Base-by-base conservation (phyloP, 2,888 invertebrate species). In the Xestobium rufovillosum region DNA sequence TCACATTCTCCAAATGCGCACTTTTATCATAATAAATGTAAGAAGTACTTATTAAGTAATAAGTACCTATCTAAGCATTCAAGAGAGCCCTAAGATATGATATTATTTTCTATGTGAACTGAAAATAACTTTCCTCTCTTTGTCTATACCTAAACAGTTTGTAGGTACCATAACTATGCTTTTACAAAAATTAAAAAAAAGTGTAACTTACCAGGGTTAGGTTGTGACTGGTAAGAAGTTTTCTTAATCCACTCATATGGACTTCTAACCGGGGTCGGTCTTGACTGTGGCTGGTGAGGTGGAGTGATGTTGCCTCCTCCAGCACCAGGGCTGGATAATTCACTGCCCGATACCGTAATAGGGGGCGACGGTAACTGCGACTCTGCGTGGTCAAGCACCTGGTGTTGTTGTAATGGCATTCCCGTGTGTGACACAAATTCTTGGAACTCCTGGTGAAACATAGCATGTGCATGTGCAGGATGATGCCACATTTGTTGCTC, bases 171-270 rank as follows among this genome's bases (percentile, higher is more conserved):
- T n/a, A n/a, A n/a, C n/a, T n/a, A n/a, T n/a, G n/a, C n/a, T n/a
- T n/a, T n/a, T n/a, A n/a, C n/a, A n/a, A n/a, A n/a, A n/a, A n/a
- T n/a, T n/a, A n/a, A n/a, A n/a, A n/a, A 31, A 29, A 28, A 13
- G 12, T 14, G 3, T 10, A 41, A 63, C 68, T 65, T 65, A 89
- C 89, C 89, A 68, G 88, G 86, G 65, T 83, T 86, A 2, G 85
- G 85, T 58, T 86, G 86, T 45, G 75, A 78, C 57, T 86, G 85
- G 64, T 88, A 89, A 34, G 85, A 79, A 1, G 84, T 82, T 63
- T 87, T 89, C 65, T 86, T 90, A 80, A 92, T 90, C 91, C 91
- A 92, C 53, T 88, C 89, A 62, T 79, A 91, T 1, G 88, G 87
- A 47, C 85, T 84, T 27, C 87, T 76, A 12, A 80, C 77, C 15